Evolutionary conservation across 2,113 vertebrate species (phyloP).

Genomic region (Callocephalon fimbriatum): DNA sequence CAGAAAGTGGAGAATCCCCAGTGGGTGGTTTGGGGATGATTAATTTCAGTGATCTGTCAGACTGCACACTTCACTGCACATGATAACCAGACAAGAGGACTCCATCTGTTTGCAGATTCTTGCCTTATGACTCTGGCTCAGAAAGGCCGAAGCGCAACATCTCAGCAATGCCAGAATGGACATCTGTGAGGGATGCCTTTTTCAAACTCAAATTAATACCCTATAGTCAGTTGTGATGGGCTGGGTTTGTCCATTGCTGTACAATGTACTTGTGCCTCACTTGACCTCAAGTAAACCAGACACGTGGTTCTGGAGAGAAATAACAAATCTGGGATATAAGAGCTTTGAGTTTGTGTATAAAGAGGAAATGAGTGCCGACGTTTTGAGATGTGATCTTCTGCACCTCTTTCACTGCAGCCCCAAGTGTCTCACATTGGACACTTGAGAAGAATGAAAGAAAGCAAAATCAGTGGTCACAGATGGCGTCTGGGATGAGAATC

Average conservation of each 20-base stretch:
- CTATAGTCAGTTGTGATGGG: background rate
- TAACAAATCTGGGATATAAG: background rate
- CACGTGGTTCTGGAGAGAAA: background rate
- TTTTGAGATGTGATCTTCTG: background rate
- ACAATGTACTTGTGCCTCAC: background rate
- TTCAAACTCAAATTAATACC: background rate
- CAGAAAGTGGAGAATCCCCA: conserved; percentile 4
- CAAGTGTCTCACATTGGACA: background rate
- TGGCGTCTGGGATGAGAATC: background rate
- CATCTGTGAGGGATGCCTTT: conserved; percentile 48
- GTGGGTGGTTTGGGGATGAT: background rate
- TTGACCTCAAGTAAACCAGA: conserved; percentile 2
- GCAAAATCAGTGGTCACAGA: background rate
- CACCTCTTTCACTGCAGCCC: background rate
- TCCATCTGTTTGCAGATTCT: conserved; percentile 31
- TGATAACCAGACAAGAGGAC: background rate
- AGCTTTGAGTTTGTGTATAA: background rate
- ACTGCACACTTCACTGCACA: background rate
- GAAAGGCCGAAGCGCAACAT: background rate
- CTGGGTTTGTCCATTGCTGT: background rate
- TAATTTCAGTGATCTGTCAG: conserved; percentile 38
- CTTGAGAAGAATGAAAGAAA: background rate
- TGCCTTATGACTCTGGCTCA: conserved; percentile 25
- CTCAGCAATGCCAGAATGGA: conserved; percentile 46
- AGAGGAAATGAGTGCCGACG: background rate